A percentile compares a stretch with the other conserved stretches of the same genome.
Evolutionary conservation across 1,140 invertebrate species (phyloP).

Genomic region (Leptopilina boulardi): DNA sequence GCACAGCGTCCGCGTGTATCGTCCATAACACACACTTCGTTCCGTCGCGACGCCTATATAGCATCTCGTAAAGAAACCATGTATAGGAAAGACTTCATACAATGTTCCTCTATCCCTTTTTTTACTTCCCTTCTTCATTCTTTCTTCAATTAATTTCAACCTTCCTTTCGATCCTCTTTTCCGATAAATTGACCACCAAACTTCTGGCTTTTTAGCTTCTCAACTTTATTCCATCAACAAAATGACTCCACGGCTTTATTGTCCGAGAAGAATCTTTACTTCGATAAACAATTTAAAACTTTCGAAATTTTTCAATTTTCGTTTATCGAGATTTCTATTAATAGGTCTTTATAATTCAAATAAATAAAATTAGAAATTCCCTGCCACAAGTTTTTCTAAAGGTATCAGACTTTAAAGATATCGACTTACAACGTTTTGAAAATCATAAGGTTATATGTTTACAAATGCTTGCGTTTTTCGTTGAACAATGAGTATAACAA

Average conservation of each 20-base stretch:
- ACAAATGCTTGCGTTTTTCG: too few species aligned
- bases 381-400: too few species aligned
- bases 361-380: too few species aligned
- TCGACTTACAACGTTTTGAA: too few species aligned
- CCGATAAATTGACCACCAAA: not conserved
- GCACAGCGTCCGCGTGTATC: slow-evolving; percentile 18
- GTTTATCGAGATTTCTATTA: too few species aligned
- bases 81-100: slow-evolving; percentile 35
- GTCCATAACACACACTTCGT: slow-evolving; percentile 41
- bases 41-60: slow-evolving; percentile 23
- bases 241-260: not conserved
- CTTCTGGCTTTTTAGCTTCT: not conserved
- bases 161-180: not conserved
- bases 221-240: not conserved
- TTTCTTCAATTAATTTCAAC: slow-evolving; percentile 15
- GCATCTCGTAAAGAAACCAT: slow-evolving; percentile 34
- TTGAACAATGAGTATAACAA: too few species aligned
- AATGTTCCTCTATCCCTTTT: slow-evolving; percentile 42
- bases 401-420: too few species aligned
- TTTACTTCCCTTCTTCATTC: slow-evolving; percentile 36
- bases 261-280: too few species aligned
- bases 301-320: too few species aligned
- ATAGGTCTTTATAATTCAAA: too few species aligned
- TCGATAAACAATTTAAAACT: too few species aligned
- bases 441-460: too few species aligned